phyloP scores from a whole-genome alignment of 2,113 vertebrate species.

The Telmatochromis sp. region DNA sequence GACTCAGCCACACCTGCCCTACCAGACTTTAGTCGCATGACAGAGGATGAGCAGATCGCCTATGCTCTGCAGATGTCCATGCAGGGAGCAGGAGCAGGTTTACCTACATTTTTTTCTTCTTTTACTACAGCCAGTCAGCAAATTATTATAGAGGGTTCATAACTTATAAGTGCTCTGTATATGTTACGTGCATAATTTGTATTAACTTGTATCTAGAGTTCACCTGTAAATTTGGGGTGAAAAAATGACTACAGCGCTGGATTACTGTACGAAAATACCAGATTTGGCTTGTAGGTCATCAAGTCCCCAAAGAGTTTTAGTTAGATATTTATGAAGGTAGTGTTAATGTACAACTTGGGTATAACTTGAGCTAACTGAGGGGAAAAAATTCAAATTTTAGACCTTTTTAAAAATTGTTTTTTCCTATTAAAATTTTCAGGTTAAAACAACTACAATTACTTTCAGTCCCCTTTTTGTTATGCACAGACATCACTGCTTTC shows the following conservation, averaged over 20 bases:
- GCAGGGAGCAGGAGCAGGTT: slow-evolving; percentile 75
- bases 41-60: slow-evolving; percentile 94
- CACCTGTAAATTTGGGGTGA: not conserved
- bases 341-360: not conserved
- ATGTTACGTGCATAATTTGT: not conserved
- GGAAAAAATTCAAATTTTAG: not conserved
- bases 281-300: not conserved
- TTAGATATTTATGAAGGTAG: not conserved
- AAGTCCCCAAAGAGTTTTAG: not conserved
- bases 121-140: not conserved
- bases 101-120: not conserved
- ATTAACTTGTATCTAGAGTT: not conserved
- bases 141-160: not conserved
- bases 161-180: not conserved
- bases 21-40: slow-evolving; percentile 95
- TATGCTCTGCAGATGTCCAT: slow-evolving; percentile 98
- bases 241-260: not conserved
- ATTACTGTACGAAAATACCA: not conserved
- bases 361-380: not conserved
- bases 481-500: not conserved
- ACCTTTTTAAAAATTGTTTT: not conserved
- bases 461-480: not conserved
- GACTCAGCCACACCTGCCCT: slow-evolving; percentile 77
- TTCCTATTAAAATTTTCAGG: not conserved
- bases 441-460: not conserved